These are phyloP conservation scores for Pomatostomus ruficeps DNA, from an alignment of 2,113 vertebrate genomes.

Conservation along the genomic window DNA sequence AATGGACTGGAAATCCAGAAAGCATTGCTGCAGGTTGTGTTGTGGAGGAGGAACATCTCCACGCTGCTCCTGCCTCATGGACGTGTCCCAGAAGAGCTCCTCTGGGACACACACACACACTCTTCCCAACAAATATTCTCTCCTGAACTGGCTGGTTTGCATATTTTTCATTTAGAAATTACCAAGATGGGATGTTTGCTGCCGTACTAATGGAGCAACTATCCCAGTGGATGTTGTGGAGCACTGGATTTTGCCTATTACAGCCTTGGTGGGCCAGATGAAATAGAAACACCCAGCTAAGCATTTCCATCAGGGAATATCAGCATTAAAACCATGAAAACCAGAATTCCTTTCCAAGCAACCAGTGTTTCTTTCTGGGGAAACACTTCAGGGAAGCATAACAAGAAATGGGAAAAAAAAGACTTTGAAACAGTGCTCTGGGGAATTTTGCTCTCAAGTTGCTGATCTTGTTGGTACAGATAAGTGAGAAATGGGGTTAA, in stretches of 20 bases:
- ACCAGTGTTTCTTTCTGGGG: neutral
- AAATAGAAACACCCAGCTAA: neutral
- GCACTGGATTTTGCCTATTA: neutral
- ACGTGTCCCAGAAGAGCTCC: neutral
- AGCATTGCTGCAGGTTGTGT: neutral
- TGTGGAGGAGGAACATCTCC: neutral
- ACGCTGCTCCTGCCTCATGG: neutral
- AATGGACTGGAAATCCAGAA: neutral
- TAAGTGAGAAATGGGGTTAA: neutral
- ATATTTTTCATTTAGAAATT: neutral
- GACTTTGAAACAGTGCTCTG: neutral
- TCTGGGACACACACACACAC: neutral
- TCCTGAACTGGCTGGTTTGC: neutral
- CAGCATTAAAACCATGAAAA: neutral
- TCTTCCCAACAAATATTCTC: neutral
- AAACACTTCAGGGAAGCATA: neutral
- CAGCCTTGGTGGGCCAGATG: neutral
- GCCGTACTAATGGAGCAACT: neutral
- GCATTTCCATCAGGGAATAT: neutral
- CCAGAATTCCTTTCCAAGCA: neutral
- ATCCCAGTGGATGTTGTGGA: neutral
- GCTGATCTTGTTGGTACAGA: neutral
- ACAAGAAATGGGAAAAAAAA: neutral
- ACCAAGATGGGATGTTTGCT: neutral
- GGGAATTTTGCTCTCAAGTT: neutral